phyloP scores from a whole-genome alignment of 2,888 invertebrate species.

The Cheilosia impressa region DNA sequence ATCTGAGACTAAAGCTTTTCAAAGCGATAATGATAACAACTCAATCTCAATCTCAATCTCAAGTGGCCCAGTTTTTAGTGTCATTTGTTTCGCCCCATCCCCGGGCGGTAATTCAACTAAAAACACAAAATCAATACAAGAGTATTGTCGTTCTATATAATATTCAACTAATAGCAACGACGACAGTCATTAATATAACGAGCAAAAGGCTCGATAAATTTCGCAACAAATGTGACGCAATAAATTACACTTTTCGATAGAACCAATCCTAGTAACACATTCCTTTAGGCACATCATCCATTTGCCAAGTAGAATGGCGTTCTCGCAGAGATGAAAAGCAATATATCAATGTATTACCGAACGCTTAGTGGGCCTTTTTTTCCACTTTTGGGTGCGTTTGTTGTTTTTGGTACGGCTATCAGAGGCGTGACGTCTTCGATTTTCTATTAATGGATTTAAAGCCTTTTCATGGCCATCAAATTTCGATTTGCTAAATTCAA shows the following conservation, averaged over 20 bases:
- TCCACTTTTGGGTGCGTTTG: neutral
- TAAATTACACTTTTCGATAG: conserved; percentile 59
- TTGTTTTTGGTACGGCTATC: conserved; percentile 13
- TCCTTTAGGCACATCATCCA: conserved; percentile 29
- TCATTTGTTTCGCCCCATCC: conserved; percentile 2
- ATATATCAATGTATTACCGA: conserved; percentile 65
- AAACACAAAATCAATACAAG: conserved; percentile 11
- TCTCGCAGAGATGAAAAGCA: conserved; percentile 41
- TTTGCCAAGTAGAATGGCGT: neutral
- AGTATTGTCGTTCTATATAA: conserved; percentile 18
- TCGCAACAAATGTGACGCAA: conserved; percentile 67
- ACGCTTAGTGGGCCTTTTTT: conserved; percentile 59
- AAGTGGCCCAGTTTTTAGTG: conserved; percentile 13
- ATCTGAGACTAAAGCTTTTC: conserved; percentile 15
- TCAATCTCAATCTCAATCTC: neutral
- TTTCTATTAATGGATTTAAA: conserved; percentile 72
- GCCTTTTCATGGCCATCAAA: conserved; percentile 68
- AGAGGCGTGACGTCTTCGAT: conserved; percentile 56
- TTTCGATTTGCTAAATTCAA: conserved; percentile 62
- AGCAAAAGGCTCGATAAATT: conserved; percentile 55
- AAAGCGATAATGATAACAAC: conserved; percentile 14
- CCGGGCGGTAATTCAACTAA: neutral
- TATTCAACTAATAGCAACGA: conserved; percentile 55
- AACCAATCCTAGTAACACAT: conserved; percentile 33
- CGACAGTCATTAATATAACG: conserved; percentile 59